Conservation (phyloP, 2,113 vertebrate species). For the Ardeotis arabs region DNA sequence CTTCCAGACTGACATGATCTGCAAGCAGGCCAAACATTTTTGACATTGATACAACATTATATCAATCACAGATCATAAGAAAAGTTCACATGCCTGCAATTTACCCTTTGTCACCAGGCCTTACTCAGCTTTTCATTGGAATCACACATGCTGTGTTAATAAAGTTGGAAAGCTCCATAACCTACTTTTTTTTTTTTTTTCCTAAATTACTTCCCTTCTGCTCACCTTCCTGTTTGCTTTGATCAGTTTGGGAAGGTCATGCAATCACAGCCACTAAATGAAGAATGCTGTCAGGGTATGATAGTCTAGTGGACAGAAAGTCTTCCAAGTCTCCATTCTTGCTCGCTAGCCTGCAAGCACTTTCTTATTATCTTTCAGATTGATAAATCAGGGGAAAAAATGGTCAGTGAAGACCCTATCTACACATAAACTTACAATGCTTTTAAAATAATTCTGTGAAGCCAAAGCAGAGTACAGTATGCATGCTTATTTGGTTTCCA, state of each 20-base stretch:
- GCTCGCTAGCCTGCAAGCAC: not conserved
- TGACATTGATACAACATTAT: not conserved
- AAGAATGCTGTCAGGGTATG: rapidly evolving
- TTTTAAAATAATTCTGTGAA: not conserved
- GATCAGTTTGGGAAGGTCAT: not conserved
- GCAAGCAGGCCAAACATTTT: not conserved
- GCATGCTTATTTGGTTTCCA: not conserved
- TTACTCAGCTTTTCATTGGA: not conserved
- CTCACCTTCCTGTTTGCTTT: not conserved
- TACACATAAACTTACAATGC: not conserved
- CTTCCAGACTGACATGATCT: not conserved
- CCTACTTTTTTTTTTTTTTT: not conserved
- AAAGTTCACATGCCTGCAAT: not conserved
- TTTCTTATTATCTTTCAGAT: not conserved
- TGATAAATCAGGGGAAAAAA: not conserved
- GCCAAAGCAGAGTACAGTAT: not conserved
- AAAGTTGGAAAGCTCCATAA: not conserved
- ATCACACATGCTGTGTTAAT: not conserved
- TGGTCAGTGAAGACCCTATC: not conserved
- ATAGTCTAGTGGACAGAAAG: not conserved
- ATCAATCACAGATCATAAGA: not conserved
- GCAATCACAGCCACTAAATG: not conserved
- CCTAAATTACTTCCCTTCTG: not conserved
- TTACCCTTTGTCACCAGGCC: not conserved
- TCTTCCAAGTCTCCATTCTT: not conserved